Base-by-base conservation (phyloP, 2,888 invertebrate genomes). In the Aproaerema taeniolella region DNA sequence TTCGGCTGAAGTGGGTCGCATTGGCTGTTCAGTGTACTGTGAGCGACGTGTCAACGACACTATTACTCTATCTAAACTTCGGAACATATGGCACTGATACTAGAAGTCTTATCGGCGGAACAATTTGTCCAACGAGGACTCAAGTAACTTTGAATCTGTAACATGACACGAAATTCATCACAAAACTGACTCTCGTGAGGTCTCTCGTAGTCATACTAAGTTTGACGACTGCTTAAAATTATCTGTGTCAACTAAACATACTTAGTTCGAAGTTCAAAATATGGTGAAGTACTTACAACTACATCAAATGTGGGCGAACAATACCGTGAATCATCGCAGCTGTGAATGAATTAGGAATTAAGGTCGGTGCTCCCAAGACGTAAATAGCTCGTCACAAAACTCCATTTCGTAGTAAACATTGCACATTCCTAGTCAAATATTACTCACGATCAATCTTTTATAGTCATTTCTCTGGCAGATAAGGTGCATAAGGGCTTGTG, bases 301-400 rank as follows among this genome's bases (percentile, higher is more conserved):
- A n/a, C n/a, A n/a, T n/a, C n/a, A n/a, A n/a, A n/a, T 70, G 62
- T 73, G 75, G 61, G 66, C 55, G 59, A 67, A 79, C 74, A 78
- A 79, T 74, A 55, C 61, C 49, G 58, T 79, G 80, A 80, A 73
- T 79, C 78, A 78, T 69, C 33, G 45, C 61, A 65, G 61, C 61
- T 65, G 67, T 72, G 72, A 74, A 71, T 74, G 67, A 72, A 71
- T 58, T 50, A 45, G 60, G 61, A 72, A 61, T 65, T 61, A 68
- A 67, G 74, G 73, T 77, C 73, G 69, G 60, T 69, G 78, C 62
- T 73, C 76, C 65, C 70, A 46, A 63, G 66, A 64, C 60, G 47
- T 61, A 78, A 79, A 78, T 79, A 80, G 68, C 72, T 49, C 40
- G 43, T 39, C 41, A 40, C 52, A 39, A 41, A 58, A 54, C 53